Base-by-base conservation (phyloP, 2,797 vertebrate genomes). In the Morus bassanus region DNA sequence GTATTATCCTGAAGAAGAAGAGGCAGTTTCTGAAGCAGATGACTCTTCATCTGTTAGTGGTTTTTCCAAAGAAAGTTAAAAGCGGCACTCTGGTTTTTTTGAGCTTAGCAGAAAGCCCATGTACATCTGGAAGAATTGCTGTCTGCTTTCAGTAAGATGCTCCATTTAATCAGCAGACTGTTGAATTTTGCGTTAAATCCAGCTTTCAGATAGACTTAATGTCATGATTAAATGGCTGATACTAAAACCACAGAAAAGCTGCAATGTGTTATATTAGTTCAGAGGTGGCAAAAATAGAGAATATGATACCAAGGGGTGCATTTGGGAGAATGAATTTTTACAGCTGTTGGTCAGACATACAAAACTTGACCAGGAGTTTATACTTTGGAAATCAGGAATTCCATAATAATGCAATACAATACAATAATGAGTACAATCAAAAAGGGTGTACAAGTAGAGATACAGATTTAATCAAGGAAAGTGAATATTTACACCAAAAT, bases 21-120 rank as follows among this genome's bases (percentile, higher is more conserved):
- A 67, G 59, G n/a, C 41, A 56, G 13, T 45, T 89, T 53, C 31
- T 85, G 50, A 81, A 72, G 37, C 35, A 54, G 39, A 31, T 6
- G 25, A 43, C 39, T 43, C 68, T 64, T 67, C 18, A 25, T 33
- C 43, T 70, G 22, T 76, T 60, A 39, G 13, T 65, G 33, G 13
- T 39, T 10, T 77, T 85, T 56, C 46, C 59, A 33, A 30, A 70
- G 41, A 7, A 48, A 67, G 14, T 37, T 19, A 63, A 19, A 68
- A 86, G 37, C 1, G 0, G 11, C 22, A 13, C 24, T 56, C 76
- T 5, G 18, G 4, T 0, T 3, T 37, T 46, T 53, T 30, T 53
- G 23, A 31, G 21, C 31, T 57, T 37, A 51, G 45, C 41, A 81
- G 76, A 59, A 72, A 81, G 81, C 46, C 53, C 17, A 6, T 8